Evolutionary conservation across 1,140 invertebrate genomes (phyloP).

Genomic region (Marisa cornuarietis): DNA sequence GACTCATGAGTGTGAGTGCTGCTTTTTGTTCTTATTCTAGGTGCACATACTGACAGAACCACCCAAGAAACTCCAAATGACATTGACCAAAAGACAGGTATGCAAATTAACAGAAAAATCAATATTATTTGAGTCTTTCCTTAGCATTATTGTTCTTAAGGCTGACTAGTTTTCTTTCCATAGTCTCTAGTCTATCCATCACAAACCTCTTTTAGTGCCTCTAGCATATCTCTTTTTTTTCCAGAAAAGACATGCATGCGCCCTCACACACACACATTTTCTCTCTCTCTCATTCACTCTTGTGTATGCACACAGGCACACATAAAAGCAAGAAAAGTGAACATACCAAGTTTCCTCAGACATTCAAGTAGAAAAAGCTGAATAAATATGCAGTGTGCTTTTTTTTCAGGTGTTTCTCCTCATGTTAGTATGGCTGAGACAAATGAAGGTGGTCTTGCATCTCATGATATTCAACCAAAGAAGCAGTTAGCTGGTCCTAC

Average conservation of each 20-base stretch:
- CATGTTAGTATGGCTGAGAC: background rate
- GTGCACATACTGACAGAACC: no score
- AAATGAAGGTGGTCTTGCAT: slow-evolving; percentile 3
- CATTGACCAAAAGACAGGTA: no score
- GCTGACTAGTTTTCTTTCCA: no score
- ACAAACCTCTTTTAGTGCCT: no score
- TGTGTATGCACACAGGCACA: background rate
- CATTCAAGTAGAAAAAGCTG: background rate
- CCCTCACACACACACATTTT: background rate
- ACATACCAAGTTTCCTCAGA: background rate
- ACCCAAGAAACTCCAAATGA: no score
- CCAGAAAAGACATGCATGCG: background rate
- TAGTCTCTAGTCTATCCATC: no score
- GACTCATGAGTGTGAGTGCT: no score
- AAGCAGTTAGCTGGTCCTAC: slow-evolving; percentile 7
- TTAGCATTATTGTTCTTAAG: no score
- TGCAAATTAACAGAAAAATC: no score
- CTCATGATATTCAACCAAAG: slow-evolving; percentile 1
- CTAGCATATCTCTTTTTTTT: no score
- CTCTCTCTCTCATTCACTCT: background rate
- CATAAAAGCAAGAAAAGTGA: background rate
- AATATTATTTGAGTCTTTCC: no score
- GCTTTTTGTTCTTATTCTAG: no score
- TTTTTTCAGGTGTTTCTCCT: background rate
- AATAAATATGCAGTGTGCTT: background rate